Evolutionary conservation across 2,797 vertebrate genomes (phyloP).

Genomic region (Otus scops): DNA sequence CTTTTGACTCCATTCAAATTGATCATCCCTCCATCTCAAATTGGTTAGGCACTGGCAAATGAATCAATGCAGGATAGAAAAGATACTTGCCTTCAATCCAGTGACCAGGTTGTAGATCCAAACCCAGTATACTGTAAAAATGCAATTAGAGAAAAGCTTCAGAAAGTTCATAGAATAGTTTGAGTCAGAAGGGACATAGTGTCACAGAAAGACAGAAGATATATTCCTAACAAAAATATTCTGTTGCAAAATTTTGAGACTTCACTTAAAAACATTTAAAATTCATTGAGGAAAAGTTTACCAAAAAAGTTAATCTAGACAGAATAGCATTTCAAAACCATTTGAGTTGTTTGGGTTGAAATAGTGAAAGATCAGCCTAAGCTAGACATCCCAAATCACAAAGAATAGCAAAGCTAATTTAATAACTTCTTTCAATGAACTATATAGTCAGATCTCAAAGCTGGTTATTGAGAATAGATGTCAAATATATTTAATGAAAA

Average conservation of each 20-base stretch:
- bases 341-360: neutral
- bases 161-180: neutral
- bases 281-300: neutral
- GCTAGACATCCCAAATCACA: neutral
- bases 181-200: neutral
- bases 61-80: neutral
- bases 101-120: neutral
- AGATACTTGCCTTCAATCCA: neutral
- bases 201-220: neutral
- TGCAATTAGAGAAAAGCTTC: neutral
- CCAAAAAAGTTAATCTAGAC: neutral
- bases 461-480: neutral
- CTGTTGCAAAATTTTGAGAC: neutral
- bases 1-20: neutral
- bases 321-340: neutral
- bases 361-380: neutral
- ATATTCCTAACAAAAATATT: neutral
- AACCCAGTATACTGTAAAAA: neutral
- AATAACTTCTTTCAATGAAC: neutral
- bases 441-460: neutral
- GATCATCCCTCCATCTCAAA: neutral
- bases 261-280: neutral
- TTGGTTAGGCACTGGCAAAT: neutral
- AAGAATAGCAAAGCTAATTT: neutral
- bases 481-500: neutral